phyloP scores from a whole-genome alignment of 2,113 vertebrate genomes.

The Ginglymostoma cirratum region DNA sequence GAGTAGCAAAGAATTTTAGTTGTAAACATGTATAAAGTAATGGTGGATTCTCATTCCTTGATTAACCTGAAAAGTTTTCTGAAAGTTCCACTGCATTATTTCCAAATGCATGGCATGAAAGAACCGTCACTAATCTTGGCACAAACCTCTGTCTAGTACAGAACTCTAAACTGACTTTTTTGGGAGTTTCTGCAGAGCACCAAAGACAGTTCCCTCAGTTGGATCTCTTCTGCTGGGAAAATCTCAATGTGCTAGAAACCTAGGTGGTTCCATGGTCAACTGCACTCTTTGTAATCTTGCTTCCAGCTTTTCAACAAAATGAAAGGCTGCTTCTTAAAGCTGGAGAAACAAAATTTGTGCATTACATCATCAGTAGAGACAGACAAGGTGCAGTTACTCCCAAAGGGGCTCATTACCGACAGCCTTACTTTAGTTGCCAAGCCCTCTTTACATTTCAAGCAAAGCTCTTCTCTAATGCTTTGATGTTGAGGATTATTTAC shows the following conservation, averaged over 20 bases:
- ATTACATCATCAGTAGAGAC: not conserved
- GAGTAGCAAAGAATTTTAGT: not conserved
- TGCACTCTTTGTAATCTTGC: not conserved
- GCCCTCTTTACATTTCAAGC: not conserved
- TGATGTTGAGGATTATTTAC: not conserved
- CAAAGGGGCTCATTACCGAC: not conserved
- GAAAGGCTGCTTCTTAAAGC: not conserved
- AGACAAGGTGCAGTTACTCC: not conserved
- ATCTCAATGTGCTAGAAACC: not conserved
- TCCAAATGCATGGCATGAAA: not conserved
- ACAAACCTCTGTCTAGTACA: not conserved
- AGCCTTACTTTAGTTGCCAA: not conserved
- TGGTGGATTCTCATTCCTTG: not conserved
- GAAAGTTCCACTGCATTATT: not conserved
- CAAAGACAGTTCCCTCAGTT: not conserved
- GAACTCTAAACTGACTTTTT: not conserved
- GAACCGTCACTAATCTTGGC: not conserved
- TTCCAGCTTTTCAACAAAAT: slow-evolving; percentile 5
- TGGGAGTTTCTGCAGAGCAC: not conserved
- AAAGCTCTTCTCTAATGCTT: not conserved
- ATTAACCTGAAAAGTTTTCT: not conserved
- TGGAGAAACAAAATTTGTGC: not conserved
- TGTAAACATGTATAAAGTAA: not conserved
- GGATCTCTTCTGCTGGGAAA: not conserved
- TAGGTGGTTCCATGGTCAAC: not conserved